phyloP scores from a whole-genome alignment of 2,797 vertebrate genomes.

The Micrastur ruficollis region DNA sequence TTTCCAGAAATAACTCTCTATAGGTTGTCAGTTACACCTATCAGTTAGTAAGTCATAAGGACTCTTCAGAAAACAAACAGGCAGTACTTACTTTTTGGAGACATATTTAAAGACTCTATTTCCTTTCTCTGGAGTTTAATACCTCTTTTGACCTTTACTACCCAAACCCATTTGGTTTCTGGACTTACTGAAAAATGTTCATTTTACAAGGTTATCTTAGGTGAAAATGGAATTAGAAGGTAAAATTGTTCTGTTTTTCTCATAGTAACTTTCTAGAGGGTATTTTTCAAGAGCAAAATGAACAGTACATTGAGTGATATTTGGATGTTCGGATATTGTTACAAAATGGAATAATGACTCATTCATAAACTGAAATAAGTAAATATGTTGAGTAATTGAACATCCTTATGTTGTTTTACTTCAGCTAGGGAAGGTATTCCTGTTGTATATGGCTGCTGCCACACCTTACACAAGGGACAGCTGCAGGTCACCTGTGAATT shows the following conservation, averaged over 20 bases:
- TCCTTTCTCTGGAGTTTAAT: background rate
- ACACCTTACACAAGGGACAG: background rate
- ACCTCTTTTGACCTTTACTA: background rate
- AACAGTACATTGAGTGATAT: background rate
- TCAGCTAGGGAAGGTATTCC: background rate
- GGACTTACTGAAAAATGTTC: background rate
- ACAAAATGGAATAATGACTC: background rate
- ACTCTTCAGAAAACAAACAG: background rate
- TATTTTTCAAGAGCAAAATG: background rate
- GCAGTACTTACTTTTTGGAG: background rate
- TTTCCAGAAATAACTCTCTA: background rate
- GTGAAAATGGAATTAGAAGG: background rate
- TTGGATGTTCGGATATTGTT: background rate
- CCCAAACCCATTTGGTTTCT: background rate
- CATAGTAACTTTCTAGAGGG: background rate
- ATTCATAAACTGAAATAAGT: background rate
- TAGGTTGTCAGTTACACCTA: background rate
- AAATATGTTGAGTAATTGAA: background rate
- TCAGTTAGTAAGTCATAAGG: background rate
- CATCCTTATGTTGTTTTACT: background rate
- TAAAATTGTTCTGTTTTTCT: background rate
- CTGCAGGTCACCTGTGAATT: background rate
- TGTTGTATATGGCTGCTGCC: background rate
- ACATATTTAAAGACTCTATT: background rate
- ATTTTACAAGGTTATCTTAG: background rate